Percentiles rank a stretch among this genome's conserved stretches.
Conservation (phyloP, 2,113 vertebrate species). For the Daphoenositta chrysoptera region DNA sequence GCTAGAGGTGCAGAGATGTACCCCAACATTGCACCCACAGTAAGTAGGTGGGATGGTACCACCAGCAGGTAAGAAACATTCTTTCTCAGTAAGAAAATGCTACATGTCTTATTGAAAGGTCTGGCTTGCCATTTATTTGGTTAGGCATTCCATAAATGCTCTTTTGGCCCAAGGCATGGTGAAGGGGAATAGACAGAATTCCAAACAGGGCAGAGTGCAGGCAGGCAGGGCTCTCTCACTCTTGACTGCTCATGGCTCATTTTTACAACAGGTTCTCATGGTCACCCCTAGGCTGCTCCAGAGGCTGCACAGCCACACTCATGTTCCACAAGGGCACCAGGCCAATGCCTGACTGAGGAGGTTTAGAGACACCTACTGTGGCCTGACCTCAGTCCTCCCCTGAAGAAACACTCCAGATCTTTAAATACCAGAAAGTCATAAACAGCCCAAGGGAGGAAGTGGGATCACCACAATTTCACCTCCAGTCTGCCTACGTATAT, state of each 20-base stretch:
- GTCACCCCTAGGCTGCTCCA: neutral
- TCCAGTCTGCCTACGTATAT: neutral
- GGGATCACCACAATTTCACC: neutral
- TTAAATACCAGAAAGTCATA: neutral
- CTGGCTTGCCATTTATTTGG: neutral
- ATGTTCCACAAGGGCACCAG: neutral
- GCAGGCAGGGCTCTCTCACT: neutral
- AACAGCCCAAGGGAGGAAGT: neutral
- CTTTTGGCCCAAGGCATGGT: neutral
- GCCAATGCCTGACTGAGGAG: fast-evolving
- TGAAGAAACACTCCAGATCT: neutral
- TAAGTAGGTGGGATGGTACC: neutral
- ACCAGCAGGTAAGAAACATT: neutral
- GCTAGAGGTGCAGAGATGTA: neutral
- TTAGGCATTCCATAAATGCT: neutral
- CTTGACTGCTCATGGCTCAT: neutral
- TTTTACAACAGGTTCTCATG: neutral
- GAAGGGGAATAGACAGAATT: neutral
- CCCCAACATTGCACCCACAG: fast-evolving
- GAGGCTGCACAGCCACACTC: fast-evolving
- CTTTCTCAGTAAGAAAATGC: neutral
- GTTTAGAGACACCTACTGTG: neutral
- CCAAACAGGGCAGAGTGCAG: neutral
- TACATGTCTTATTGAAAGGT: neutral
- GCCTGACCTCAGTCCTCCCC: neutral